phyloP scores from a whole-genome alignment of 2,888 invertebrate species.

The Campoplex capitator region DNA sequence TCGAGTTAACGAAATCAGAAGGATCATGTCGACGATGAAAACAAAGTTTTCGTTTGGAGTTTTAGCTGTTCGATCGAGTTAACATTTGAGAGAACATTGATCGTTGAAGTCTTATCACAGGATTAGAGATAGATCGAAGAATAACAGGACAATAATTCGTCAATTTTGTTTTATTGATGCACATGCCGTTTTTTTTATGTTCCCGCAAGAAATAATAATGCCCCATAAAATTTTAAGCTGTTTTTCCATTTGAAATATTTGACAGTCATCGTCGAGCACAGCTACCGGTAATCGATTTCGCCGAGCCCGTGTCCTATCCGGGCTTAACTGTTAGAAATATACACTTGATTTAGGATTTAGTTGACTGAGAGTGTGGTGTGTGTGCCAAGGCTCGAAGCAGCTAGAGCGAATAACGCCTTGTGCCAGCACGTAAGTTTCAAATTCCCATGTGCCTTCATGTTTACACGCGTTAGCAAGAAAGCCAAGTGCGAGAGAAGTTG shows the following conservation, averaged over 20 bases:
- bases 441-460: slow-evolving; percentile 29
- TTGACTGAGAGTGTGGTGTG: background rate
- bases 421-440: slow-evolving; percentile 8
- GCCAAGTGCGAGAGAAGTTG: slow-evolving; percentile 45
- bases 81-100: too few species aligned
- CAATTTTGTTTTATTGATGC: background rate
- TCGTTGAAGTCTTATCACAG: too few species aligned
- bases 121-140: background rate
- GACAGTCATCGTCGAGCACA: background rate
- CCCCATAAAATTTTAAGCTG: background rate
- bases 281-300: background rate
- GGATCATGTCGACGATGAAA: background rate
- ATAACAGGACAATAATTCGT: background rate
- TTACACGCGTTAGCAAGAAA: slow-evolving; percentile 46
- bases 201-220: background rate
- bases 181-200: background rate
- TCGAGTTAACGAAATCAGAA: background rate
- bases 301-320: background rate
- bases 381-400: slow-evolving; percentile 9
- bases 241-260: background rate
- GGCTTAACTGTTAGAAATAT: background rate
- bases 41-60: too few species aligned
- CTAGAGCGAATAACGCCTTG: slow-evolving; percentile 17
- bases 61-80: too few species aligned
- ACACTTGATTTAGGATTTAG: slow-evolving; percentile 32